Evolutionary conservation across 2,797 vertebrate species (phyloP), one percentile per base, ranked within the genome.

Genomic region (Coendou prehensilis): DNA sequence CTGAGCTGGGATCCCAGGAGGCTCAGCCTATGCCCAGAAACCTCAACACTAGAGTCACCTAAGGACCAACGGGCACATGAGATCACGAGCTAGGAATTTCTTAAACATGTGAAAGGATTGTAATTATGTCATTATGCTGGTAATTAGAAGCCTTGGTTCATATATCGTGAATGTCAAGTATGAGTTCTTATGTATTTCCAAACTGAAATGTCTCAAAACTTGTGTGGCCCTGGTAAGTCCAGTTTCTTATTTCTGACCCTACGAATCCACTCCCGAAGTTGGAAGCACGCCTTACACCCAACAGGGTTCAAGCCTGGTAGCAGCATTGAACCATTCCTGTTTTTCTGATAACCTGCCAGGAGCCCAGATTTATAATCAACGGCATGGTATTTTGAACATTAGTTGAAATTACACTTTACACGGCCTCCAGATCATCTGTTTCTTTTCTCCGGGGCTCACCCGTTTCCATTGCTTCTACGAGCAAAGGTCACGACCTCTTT

Each of bases 401-500:
- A 47, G 94, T 98, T 97, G 97, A 96, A 98, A 97, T 97, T 80
- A 93, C 96, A 86, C 93, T 96, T 97, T 0, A 0, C 61, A 41
- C 17, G 63, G 93, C 94, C 96, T 96, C 76, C 61, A 3, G 96
- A 97, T 96, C 91, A 95, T 97, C 97, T 95, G 90, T 75, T 86
- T 98, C 86, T 64, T 92, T 87, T 96, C 79, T 71, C 92, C 84
- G 78, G 94, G 97, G 96, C 97, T 96, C 94, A 95, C 96, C 20
- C 0, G 4, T 97, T 97, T 92, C 97, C 18, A 20, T 33, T 61
- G 93, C 91, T 75, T 97, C 97, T 97, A 23, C 30, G 97, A 97
- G 93, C 93, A 96, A 93, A 97, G 96, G 89, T 97, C 97, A 97
- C 76, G 97, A 97, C 98, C 98, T 96, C 96, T 97, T 95, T 94